These are phyloP conservation scores for Cotesia congregata DNA, from an alignment of 2,888 invertebrate genomes.

Conservation along the genomic window DNA sequence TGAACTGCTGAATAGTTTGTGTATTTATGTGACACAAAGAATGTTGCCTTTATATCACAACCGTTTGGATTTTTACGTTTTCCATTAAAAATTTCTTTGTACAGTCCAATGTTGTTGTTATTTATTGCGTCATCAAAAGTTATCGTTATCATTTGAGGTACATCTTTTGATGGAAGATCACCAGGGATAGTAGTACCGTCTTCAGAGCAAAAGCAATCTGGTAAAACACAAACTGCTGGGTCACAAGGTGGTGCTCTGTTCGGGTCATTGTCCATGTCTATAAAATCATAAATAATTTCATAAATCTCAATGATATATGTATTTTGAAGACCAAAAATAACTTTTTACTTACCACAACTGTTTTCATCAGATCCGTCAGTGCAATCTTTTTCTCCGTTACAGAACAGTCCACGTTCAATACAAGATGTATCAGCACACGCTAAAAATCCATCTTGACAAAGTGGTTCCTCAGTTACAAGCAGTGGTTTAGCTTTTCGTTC, in stretches of 20 bases:
- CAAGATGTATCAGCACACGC: constrained; percentile 91
- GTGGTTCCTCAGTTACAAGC: constrained; percentile 89
- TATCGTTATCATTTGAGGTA: constrained; percentile 94
- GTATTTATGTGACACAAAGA: constrained; percentile 94
- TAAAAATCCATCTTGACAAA: constrained; percentile 88
- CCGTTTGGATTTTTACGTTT: constrained; percentile 93
- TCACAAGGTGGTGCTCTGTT: constrained; percentile 94
- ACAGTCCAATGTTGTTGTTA: constrained; percentile 94
- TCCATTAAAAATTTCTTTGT: constrained; percentile 92
- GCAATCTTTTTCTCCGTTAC: constrained; percentile 93
- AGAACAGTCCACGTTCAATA: constrained; percentile 91
- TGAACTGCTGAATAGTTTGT: constrained; percentile 94
- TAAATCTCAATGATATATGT: not conserved
- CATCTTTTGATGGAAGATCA: constrained; percentile 85
- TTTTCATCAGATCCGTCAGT: constrained; percentile 91
- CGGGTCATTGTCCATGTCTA: constrained; percentile 94
- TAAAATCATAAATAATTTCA: constrained; percentile 51
- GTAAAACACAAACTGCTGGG: constrained; percentile 85
- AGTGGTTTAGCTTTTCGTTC: constrained; percentile 90
- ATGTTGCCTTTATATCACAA: constrained; percentile 93
- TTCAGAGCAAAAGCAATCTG: constrained; percentile 95
- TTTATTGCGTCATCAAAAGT: constrained; percentile 96
- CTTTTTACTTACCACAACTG: constrained; percentile 82
- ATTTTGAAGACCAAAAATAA: not conserved
- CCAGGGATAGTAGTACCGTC: constrained; percentile 91